Percentiles rank a stretch among this genome's conserved stretches.
These are phyloP conservation scores for Gymnobelideus leadbeateri DNA, from an alignment of 2,113 vertebrate genomes.

Conservation along the genomic window DNA sequence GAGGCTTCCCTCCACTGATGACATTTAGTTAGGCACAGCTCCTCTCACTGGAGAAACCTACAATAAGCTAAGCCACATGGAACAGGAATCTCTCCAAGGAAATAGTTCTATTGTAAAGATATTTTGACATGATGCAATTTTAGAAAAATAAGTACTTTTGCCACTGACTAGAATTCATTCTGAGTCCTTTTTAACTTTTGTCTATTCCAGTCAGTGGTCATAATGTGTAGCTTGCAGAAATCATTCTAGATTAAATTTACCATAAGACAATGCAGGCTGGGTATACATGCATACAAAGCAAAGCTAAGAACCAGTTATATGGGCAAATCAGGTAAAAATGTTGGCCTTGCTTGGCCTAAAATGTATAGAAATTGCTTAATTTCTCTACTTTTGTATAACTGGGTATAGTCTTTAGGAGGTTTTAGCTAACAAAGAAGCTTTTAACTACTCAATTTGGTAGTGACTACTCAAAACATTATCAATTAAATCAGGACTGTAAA, in stretches of 20 bases:
- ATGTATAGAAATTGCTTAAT: background rate
- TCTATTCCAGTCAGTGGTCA: background rate
- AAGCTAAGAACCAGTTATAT: background rate
- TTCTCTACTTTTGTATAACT: background rate
- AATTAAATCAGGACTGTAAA: background rate
- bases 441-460: background rate
- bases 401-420: background rate
- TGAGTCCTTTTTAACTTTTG: background rate
- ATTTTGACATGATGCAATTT: slow-evolving; percentile 60
- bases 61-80: slow-evolving; percentile 47
- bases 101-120: slow-evolving; percentile 59
- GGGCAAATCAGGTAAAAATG: background rate
- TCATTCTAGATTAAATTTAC: slow-evolving; percentile 53
- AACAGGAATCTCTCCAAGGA: slow-evolving; percentile 51
- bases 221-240: slow-evolving; percentile 73
- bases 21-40: slow-evolving; percentile 49
- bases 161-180: slow-evolving; percentile 58
- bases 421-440: background rate
- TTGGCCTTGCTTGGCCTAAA: background rate
- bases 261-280: background rate
- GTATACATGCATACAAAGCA: background rate
- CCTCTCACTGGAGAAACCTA: slow-evolving; percentile 71
- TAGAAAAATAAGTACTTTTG: slow-evolving; percentile 79
- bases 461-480: background rate
- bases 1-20: slow-evolving; percentile 53